Percentiles rank a stretch among this genome's conserved stretches.
Conservation (phyloP, 37 sponge, comb jelly and placozoan species). For the Chondrilla cf. caribensis region DNA sequence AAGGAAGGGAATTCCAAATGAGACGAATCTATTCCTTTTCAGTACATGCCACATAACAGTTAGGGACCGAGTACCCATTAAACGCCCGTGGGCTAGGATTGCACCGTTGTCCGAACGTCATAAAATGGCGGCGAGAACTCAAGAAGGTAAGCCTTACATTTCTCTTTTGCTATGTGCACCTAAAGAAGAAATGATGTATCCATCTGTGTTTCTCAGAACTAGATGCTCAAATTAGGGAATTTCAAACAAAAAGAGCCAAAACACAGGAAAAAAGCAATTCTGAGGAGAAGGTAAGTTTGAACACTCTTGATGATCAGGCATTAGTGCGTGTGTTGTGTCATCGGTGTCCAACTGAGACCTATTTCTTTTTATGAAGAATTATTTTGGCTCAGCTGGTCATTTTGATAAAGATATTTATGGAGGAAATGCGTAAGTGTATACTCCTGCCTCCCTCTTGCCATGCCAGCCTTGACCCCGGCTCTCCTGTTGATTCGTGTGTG, state of each 20-base stretch:
- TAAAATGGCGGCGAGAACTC: constrained; percentile 30
- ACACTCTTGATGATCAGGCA: background rate
- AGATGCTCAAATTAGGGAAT: constrained; percentile 63
- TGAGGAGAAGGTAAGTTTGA: constrained; percentile 35
- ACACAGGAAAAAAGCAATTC: background rate
- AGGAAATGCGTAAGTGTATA: constrained; percentile 26
- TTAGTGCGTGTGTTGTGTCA: too few species aligned
- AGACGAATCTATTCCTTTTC: constrained; percentile 1
- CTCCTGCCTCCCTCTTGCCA: background rate
- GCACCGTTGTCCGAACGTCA: background rate
- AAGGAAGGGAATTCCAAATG: constrained; percentile 54
- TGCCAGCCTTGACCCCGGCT: background rate
- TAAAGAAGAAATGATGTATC: background rate
- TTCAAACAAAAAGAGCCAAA: constrained; percentile 52
- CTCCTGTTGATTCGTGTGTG: too few species aligned
- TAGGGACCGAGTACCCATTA: too few species aligned
- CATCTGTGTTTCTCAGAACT: constrained; percentile 45
- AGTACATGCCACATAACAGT: too few species aligned
- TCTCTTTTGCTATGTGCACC: background rate
- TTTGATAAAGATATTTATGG: constrained; percentile 71
- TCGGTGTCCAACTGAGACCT: too few species aligned
- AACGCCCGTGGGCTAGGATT: too few species aligned
- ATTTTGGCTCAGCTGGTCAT: constrained; percentile 54
- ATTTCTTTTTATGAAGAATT: constrained; percentile 41
- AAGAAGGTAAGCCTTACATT: constrained; percentile 28